phyloP scores from a whole-genome alignment of 2,797 vertebrate genomes.

The Malurus splendens region DNA sequence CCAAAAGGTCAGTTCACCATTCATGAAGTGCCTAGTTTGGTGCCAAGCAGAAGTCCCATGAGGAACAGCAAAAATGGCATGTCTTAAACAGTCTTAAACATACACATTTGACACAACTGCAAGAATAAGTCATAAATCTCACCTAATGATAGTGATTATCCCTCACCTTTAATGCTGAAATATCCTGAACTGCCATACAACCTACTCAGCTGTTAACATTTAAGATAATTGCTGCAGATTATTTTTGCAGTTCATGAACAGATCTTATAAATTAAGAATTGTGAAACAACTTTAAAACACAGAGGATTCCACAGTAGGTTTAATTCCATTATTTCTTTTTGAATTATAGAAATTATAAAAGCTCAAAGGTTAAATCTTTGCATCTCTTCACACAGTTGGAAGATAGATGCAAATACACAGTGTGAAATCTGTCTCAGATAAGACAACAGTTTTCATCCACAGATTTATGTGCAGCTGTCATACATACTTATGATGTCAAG shows the following conservation, averaged over 20 bases:
- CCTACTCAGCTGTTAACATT: constrained; percentile 33
- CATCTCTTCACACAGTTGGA: neutral
- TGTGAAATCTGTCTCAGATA: neutral
- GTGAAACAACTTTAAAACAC: neutral
- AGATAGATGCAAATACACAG: neutral
- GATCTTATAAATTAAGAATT: constrained; percentile 16
- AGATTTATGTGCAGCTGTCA: neutral
- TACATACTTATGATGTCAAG: neutral
- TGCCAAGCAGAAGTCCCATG: neutral
- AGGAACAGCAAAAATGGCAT: neutral
- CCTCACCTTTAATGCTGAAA: constrained; percentile 1
- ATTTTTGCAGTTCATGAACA: constrained; percentile 20
- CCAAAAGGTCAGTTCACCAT: neutral
- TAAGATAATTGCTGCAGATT: constrained; percentile 27
- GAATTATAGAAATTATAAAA: neutral
- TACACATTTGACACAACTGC: neutral
- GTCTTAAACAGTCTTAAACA: neutral
- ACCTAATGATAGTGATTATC: constrained; percentile 10
- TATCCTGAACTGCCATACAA: constrained; percentile 12
- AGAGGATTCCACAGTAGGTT: neutral
- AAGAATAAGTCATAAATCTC: neutral
- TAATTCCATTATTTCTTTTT: neutral
- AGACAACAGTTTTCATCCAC: neutral
- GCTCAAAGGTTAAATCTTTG: neutral
- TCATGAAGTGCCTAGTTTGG: neutral